Evolutionary conservation across 2,113 vertebrate species (phyloP).

Genomic region (Gobius niger): DNA sequence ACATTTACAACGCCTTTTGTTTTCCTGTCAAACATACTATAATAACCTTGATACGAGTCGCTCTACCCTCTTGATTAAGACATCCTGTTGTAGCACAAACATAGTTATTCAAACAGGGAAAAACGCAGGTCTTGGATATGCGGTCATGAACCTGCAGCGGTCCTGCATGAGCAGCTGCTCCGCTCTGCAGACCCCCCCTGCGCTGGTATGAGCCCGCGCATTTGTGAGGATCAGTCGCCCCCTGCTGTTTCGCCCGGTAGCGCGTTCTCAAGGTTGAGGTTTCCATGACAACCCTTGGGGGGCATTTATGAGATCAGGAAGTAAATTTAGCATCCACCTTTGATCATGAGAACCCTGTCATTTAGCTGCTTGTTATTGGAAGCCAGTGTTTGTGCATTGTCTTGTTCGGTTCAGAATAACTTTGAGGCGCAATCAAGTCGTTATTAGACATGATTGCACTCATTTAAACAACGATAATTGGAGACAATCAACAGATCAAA

Average conservation of each 20-base stretch:
- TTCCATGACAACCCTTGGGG: conserved; percentile 51
- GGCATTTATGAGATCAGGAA: conserved; percentile 38
- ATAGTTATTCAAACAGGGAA: too few species aligned
- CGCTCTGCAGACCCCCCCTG: too few species aligned
- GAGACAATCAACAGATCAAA: neutral
- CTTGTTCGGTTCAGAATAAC: neutral
- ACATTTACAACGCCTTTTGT: too few species aligned
- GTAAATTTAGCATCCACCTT: conserved; percentile 52
- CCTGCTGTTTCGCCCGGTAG: conserved; percentile 64
- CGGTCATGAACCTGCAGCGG: too few species aligned
- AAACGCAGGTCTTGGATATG: too few species aligned
- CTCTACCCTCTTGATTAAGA: too few species aligned
- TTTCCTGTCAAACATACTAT: too few species aligned
- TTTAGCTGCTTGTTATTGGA: conserved; percentile 2
- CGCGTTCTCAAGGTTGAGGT: conserved; percentile 26
- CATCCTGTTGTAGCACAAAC: too few species aligned
- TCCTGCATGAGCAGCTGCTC: too few species aligned
- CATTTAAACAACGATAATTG: conserved; percentile 11
- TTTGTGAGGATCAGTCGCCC: conserved; percentile 67
- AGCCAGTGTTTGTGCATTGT: neutral
- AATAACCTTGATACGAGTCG: too few species aligned
- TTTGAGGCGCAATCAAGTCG: neutral
- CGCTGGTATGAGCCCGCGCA: conserved; percentile 32
- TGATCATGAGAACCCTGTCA: conserved; percentile 19
- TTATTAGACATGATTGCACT: neutral